Percentiles rank a stretch among this genome's conserved stretches.
Evolutionary conservation across 35 echinoderm and acorn worm genomes (phyloP).

Genomic region (Diadema setosum): DNA sequence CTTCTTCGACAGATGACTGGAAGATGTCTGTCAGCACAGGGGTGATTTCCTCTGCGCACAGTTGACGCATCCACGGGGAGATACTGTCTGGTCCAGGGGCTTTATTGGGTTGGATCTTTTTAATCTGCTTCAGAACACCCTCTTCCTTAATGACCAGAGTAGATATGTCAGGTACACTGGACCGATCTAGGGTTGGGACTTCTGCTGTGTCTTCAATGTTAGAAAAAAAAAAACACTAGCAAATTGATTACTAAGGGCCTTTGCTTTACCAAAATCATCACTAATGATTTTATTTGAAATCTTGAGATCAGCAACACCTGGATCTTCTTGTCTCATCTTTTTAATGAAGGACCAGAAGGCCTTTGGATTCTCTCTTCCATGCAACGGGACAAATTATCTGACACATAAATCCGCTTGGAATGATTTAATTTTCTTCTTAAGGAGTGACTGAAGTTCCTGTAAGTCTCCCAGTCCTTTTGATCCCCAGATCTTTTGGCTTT

Average conservation of each 20-base stretch:
- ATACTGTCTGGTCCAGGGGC: neutral
- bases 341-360: neutral
- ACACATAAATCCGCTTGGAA: neutral
- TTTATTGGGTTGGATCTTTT: neutral
- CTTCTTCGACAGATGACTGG: neutral
- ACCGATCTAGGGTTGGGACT: neutral
- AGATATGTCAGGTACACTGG: neutral
- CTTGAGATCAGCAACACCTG: neutral
- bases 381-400: neutral
- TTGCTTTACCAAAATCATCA: neutral
- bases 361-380: neutral
- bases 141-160: neutral
- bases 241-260: constrained; percentile 17
- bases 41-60: neutral
- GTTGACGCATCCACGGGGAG: neutral
- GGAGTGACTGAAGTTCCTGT: neutral
- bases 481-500: neutral
- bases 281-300: neutral
- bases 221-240: constrained; percentile 10
- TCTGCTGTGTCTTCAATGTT: neutral
- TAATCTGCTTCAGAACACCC: neutral
- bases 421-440: neutral
- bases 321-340: constrained; percentile 1
- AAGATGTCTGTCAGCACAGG: neutral
- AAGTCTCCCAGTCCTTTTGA: neutral